These are phyloP conservation scores for Nomada ruficornis DNA, from an alignment of 2,888 invertebrate species.

Conservation along the genomic window DNA sequence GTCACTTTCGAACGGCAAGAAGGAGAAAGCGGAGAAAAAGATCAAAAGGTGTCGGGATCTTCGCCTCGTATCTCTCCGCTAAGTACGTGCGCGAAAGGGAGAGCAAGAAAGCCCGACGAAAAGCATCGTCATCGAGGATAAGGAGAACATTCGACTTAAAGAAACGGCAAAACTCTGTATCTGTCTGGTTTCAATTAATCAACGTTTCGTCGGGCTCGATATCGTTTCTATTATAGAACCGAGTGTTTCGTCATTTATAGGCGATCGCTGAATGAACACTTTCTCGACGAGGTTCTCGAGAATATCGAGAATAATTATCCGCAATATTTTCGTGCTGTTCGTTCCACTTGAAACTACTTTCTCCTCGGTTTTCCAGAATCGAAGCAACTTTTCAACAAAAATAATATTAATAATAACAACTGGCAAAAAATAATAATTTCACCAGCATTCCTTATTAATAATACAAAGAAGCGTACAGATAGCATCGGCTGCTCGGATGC, in stretches of 20 bases:
- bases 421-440: neutral
- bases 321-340: conserved; percentile 22
- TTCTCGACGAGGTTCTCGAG: conserved; percentile 5
- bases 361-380: neutral
- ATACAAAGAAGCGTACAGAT: neutral
- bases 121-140: conserved; percentile 54
- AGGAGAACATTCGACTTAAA: conserved; percentile 34
- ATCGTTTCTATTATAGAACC: conserved; percentile 24
- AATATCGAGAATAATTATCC: conserved; percentile 36
- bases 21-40: conserved; percentile 49
- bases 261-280: neutral
- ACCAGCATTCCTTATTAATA: conserved; percentile 2
- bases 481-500: neutral
- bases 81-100: conserved; percentile 9
- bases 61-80: conserved; percentile 24
- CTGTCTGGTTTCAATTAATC: conserved; percentile 50
- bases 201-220: conserved; percentile 20
- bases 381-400: neutral
- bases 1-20: conserved; percentile 65
- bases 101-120: conserved; percentile 4
- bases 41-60: conserved; percentile 44
- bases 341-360: conserved; percentile 2
- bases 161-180: conserved; percentile 37
- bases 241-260: conserved; percentile 18
- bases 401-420: neutral